Evolutionary conservation across 2,888 invertebrate species (phyloP), one percentile per base, ranked within the genome.

Genomic region (Hirtodrosophila confusa): DNA sequence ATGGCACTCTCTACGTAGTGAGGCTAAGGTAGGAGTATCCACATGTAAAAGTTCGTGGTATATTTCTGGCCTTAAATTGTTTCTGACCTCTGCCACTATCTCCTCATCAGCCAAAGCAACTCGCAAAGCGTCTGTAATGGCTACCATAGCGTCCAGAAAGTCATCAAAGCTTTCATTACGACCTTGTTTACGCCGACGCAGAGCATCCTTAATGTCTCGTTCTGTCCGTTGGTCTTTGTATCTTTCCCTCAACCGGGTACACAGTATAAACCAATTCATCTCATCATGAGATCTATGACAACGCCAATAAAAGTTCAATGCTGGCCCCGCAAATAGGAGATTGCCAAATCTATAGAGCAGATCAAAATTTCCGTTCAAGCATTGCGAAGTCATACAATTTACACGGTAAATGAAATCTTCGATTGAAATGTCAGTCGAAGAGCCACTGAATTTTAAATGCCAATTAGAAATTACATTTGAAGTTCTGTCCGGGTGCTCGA

Each of bases 141-240:
- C 17, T 33, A 11, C 4, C 35, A 41, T 43, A 2, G 29, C 44
- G 9, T 36, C 44, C 1, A 36, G 2, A 29, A 43, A 44, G n/a
- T 36, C 35, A 24, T 51, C 50, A 6, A 50, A 41, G 9, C n/a
- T 50, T 29, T 50, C 50, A 7, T 50, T 50, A 2, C 17, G 9
- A 3, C 40, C 40, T 17, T 50, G 50, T 27, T 40, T 41, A 0
- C 40, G 39, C 2, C 50, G 3, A 6, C 50, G 39, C 17, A 50
- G 9, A 2, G 31, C 50, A 9, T 43, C 31, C 29, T 45, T 45
- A 3, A 39, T 45, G 29, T 55, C 45, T 8, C 31, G 3, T 8
- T 45, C 39, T 9, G 45, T 7, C 2, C 54, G 11, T 12, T 54
- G 44, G 12, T 54, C 44, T n/a, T 54, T 17, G n/a, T 44, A 44